A percentile compares a stretch with the other conserved stretches of the same genome.
Evolutionary conservation across 2,113 vertebrate species (phyloP).

Genomic region (Phasianus colchicus): DNA sequence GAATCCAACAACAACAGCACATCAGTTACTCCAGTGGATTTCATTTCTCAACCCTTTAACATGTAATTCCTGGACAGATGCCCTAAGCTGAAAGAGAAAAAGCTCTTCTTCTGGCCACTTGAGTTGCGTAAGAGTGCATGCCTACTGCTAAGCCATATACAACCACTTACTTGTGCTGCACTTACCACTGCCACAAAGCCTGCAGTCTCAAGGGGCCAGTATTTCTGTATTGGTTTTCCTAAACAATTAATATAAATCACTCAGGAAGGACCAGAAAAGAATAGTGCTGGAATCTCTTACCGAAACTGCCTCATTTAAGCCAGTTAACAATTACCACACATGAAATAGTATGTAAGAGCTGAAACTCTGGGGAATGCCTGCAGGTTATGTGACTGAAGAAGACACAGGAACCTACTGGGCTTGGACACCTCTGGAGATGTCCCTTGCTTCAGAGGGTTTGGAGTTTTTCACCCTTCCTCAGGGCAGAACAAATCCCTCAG

Average conservation of each 20-base stretch:
- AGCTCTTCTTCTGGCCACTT: neutral
- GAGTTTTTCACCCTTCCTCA: neutral
- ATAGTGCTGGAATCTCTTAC: neutral
- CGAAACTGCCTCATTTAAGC: neutral
- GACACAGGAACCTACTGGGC: neutral
- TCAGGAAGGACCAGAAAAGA: neutral
- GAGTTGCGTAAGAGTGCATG: neutral
- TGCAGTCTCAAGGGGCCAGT: neutral
- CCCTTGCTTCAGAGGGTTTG: neutral
- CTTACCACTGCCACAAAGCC: conserved; percentile 18
- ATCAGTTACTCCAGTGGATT: conserved; percentile 57
- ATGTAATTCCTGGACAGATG: conserved; percentile 53
- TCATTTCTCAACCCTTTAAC: conserved; percentile 55
- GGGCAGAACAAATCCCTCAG: neutral
- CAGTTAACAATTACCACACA: neutral
- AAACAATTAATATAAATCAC: conserved; percentile 53
- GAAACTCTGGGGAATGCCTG: neutral
- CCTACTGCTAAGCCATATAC: neutral
- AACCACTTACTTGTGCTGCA: neutral
- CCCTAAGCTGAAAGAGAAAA: conserved; percentile 31
- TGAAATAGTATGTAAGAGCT: neutral
- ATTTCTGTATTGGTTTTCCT: conserved; percentile 46
- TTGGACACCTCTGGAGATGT: neutral
- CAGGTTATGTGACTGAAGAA: neutral
- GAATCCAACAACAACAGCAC: conserved; percentile 58